Conservation (phyloP, 2,113 vertebrate genomes). For the Holacanthus passer region DNA sequence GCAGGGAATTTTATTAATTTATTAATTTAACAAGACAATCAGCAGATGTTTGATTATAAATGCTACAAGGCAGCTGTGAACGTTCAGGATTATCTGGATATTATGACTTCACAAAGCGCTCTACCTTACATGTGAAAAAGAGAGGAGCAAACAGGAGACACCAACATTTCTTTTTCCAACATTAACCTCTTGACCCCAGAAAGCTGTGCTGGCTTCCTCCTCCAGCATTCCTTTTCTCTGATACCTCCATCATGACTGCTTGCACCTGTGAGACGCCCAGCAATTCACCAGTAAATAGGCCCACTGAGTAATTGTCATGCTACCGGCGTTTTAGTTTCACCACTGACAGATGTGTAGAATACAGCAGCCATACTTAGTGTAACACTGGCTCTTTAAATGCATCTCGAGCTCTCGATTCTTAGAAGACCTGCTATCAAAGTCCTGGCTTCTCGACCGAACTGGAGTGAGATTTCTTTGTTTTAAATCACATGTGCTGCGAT, state of each 20-base stretch:
- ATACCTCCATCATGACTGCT: constrained; percentile 37
- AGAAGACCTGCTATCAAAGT: constrained; percentile 4
- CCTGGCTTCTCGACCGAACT: constrained; percentile 8
- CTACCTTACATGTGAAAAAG: not conserved
- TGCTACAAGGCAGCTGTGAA: not conserved
- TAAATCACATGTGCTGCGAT: constrained; percentile 10
- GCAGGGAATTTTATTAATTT: not conserved
- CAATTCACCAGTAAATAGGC: constrained; percentile 17
- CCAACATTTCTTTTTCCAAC: constrained; percentile 8
- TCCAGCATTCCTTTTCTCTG: constrained; percentile 48
- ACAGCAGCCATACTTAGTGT: not conserved
- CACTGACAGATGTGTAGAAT: constrained; percentile 45
- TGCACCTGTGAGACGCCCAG: constrained; percentile 53
- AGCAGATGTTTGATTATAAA: not conserved
- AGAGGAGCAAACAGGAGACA: not conserved
- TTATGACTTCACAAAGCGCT: not conserved
- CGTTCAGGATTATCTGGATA: not conserved
- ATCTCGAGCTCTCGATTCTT: constrained; percentile 10
- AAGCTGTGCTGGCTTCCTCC: constrained; percentile 29
- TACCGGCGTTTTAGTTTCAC: constrained; percentile 31
- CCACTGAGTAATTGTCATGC: constrained; percentile 35
- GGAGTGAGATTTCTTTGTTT: constrained; percentile 23
- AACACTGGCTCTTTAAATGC: constrained; percentile 6
- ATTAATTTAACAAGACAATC: constrained; percentile 16
- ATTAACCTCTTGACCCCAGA: constrained; percentile 38